A percentile compares a stretch with the other conserved stretches of the same genome.
Conservation (phyloP, 2,797 vertebrate genomes). For the Mallotus villosus region DNA sequence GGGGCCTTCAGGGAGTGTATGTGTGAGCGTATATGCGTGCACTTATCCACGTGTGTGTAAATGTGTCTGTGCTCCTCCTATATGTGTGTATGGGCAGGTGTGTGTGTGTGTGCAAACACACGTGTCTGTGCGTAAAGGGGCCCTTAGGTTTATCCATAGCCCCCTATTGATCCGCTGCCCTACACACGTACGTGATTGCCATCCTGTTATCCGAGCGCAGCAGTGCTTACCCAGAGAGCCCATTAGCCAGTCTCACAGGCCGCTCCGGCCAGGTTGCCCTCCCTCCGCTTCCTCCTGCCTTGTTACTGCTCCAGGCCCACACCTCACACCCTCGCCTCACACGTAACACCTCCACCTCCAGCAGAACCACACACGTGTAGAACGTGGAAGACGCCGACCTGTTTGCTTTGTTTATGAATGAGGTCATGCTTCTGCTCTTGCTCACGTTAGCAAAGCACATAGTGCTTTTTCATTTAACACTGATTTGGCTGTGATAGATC, state of each 20-base stretch:
- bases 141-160: conserved; percentile 42
- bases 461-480: too few relatives aligned
- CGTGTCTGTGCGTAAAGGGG: conserved; percentile 7
- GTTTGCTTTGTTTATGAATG: neutral
- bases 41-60: too few relatives aligned
- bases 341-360: conserved; percentile 1
- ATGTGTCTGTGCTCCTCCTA: too few relatives aligned
- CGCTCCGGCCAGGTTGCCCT: conserved; percentile 26
- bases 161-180: conserved; percentile 59
- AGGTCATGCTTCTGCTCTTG: too few relatives aligned
- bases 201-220: conserved; percentile 43
- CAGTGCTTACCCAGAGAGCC: conserved; percentile 30
- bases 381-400: neutral
- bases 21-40: neutral
- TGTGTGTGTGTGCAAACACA: too few relatives aligned
- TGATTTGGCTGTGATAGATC: too few relatives aligned
- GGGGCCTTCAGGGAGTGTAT: too few relatives aligned
- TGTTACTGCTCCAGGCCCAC: conserved; percentile 15
- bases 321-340: conserved; percentile 11
- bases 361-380: too few relatives aligned
- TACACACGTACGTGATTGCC: conserved; percentile 49
- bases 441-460: too few relatives aligned
- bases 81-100: too few relatives aligned
- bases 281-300: conserved; percentile 26
- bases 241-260: conserved; percentile 46